phyloP scores from a whole-genome alignment of 2,888 invertebrate species.

The Coenonympha glycerion region DNA sequence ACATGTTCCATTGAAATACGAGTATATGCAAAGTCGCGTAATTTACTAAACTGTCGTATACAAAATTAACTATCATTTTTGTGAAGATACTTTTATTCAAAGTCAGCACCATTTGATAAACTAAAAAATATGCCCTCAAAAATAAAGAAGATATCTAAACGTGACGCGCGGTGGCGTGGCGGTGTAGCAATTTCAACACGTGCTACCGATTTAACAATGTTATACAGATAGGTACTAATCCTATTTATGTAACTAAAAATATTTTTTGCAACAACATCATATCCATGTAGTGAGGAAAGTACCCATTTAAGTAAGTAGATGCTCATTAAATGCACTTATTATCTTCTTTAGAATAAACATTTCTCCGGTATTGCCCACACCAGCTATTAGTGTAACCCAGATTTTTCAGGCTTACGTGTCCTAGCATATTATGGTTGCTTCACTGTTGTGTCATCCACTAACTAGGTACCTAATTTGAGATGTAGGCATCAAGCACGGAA shows the following conservation, averaged over 20 bases:
- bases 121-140: too few relatives aligned
- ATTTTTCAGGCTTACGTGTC: not conserved
- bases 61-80: too few relatives aligned
- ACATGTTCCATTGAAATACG: too few relatives aligned
- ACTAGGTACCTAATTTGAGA: not conserved
- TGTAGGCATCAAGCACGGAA: too few relatives aligned
- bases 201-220: not conserved
- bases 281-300: too few relatives aligned
- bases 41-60: too few relatives aligned
- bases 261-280: slow-evolving; percentile 2
- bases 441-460: not conserved
- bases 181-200: slow-evolving; percentile 3
- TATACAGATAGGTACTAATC: not conserved
- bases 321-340: not conserved
- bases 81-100: too few relatives aligned
- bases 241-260: not conserved
- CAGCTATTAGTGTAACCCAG: not conserved
- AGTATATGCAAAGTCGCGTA: too few relatives aligned
- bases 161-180: too few relatives aligned
- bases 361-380: too few relatives aligned
- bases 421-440: not conserved
- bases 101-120: too few relatives aligned
- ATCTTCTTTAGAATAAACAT: not conserved
- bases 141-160: too few relatives aligned
- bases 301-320: not conserved